Evolutionary conservation across 2,888 invertebrate genomes (phyloP).

Genomic region (Bursaphelenchus okinawaensis): DNA sequence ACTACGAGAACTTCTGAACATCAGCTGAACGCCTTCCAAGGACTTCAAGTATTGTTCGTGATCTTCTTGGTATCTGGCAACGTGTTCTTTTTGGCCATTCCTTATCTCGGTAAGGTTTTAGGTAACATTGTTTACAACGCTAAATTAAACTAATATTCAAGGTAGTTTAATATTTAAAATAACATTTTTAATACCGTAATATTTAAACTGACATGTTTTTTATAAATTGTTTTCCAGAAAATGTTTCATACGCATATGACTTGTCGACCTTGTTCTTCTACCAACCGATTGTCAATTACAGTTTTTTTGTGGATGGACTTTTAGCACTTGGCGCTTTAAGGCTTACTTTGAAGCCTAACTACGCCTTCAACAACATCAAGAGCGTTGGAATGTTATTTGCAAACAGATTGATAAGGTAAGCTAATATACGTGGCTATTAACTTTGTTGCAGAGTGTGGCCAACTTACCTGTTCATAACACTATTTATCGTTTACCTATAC

Average conservation of each 20-base stretch:
- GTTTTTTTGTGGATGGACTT: conserved; percentile 41
- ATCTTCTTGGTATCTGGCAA: conserved; percentile 41
- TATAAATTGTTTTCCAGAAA: conserved; percentile 33
- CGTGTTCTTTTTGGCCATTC: conserved; percentile 49
- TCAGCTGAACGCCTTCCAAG: conserved; percentile 26
- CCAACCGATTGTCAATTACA: conserved; percentile 49
- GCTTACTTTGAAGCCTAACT: conserved; percentile 37
- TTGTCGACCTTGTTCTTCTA: conserved; percentile 30
- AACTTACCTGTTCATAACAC: conserved; percentile 40
- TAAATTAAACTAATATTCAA: background rate
- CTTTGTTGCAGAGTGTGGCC: conserved; percentile 45
- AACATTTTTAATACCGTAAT: too few relatives aligned
- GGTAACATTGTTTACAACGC: background rate
- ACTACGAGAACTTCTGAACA: conserved; percentile 27
- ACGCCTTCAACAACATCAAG: conserved; percentile 18
- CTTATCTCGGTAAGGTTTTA: conserved; percentile 44
- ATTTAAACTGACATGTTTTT: too few relatives aligned
- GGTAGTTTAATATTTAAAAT: too few relatives aligned
- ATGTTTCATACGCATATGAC: conserved; percentile 50
- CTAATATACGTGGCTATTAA: background rate
- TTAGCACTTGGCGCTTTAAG: conserved; percentile 46
- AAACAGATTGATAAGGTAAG: conserved; percentile 14
- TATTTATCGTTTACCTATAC: conserved; percentile 43
- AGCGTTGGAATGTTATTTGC: conserved; percentile 6
- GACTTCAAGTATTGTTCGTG: conserved; percentile 33